Percentiles rank a stretch among this genome's conserved stretches.
Evolutionary conservation across 2,888 invertebrate species (phyloP).

Genomic region (Chymomyza procnemis): DNA sequence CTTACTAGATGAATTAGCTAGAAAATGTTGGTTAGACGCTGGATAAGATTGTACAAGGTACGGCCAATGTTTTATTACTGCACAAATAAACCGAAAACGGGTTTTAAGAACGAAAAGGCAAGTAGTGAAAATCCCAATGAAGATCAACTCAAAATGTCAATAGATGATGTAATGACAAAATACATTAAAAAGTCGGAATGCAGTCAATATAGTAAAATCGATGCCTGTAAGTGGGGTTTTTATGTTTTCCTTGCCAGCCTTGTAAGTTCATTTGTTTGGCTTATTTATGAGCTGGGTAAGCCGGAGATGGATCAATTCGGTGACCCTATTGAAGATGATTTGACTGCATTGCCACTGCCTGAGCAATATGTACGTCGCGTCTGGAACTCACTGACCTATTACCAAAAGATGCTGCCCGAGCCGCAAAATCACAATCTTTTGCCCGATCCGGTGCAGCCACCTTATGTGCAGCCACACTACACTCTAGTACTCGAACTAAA

Average conservation of each 20-base stretch:
- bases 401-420: slow-evolving; percentile 90
- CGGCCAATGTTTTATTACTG: neutral
- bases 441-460: slow-evolving; percentile 93
- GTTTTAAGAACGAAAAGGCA: neutral
- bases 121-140: neutral
- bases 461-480: slow-evolving; percentile 96
- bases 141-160: neutral
- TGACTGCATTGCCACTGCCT: slow-evolving; percentile 82
- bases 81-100: neutral
- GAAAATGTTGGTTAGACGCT: neutral
- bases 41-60: neutral
- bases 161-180: neutral
- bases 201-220: neutral
- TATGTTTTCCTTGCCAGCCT: slow-evolving; percentile 81
- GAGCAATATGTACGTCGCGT: slow-evolving; percentile 86
- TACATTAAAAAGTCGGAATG: neutral
- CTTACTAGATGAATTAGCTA: neutral
- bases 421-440: slow-evolving; percentile 95
- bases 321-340: slow-evolving; percentile 86
- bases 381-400: slow-evolving; percentile 85
- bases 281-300: slow-evolving; percentile 85
- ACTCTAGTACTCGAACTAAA: slow-evolving; percentile 97
- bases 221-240: slow-evolving; percentile 17
- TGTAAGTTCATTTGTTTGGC: slow-evolving; percentile 81
- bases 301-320: slow-evolving; percentile 87